Evolutionary conservation across 1,140 invertebrate genomes (phyloP).

Genomic region (Phenacoccus solenopsis): DNA sequence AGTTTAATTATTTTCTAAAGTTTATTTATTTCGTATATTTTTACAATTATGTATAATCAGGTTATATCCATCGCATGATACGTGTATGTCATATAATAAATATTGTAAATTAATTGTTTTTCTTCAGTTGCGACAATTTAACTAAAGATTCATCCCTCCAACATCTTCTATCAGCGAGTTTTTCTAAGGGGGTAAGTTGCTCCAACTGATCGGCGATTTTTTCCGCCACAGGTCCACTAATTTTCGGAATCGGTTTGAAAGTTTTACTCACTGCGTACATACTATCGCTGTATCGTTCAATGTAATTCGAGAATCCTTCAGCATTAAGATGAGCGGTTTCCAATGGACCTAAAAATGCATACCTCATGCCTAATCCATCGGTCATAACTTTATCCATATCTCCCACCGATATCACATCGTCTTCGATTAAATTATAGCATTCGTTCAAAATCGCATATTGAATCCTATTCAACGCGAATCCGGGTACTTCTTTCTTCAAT

Average conservation of each 20-base stretch:
- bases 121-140: slow-evolving; percentile 67
- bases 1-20: too few species aligned
- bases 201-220: slow-evolving; percentile 47
- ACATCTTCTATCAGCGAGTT: slow-evolving; percentile 54
- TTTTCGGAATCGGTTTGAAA: slow-evolving; percentile 58
- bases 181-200: slow-evolving; percentile 56
- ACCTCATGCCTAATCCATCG: slow-evolving; percentile 85
- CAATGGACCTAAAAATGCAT: slow-evolving; percentile 85
- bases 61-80: too few species aligned
- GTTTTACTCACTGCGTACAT: slow-evolving; percentile 64
- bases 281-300: slow-evolving; percentile 60
- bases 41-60: too few species aligned
- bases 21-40: too few species aligned
- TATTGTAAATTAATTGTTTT: slow-evolving; percentile 39
- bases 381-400: slow-evolving; percentile 90
- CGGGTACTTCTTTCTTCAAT: slow-evolving; percentile 71
- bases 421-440: slow-evolving; percentile 74
- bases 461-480: slow-evolving; percentile 87
- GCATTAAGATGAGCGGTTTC: slow-evolving; percentile 93
- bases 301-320: slow-evolving; percentile 62
- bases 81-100: too few species aligned
- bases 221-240: slow-evolving; percentile 42
- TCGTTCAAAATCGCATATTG: slow-evolving; percentile 94
- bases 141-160: slow-evolving; percentile 78
- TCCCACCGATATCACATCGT: slow-evolving; percentile 66